Conservation (phyloP, 2,113 vertebrate species). For the Antechinus flavipes region DNA sequence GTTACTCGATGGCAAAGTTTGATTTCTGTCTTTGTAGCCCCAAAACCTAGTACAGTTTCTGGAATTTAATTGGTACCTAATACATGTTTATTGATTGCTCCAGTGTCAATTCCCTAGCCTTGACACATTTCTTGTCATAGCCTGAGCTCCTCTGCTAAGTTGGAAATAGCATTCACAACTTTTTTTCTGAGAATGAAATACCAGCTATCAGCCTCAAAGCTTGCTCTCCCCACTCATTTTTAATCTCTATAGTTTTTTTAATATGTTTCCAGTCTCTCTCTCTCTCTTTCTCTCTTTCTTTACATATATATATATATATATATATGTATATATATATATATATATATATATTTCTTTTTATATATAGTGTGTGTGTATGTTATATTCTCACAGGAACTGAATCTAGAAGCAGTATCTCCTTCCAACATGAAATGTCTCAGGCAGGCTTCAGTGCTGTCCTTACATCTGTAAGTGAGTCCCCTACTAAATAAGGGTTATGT, state of each 20-base stretch:
- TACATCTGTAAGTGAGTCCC: slow-evolving; percentile 62
- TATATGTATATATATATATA: too few species aligned
- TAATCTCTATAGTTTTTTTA: not conserved
- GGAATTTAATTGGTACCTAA: not conserved
- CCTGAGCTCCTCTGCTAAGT: not conserved
- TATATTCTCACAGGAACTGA: slow-evolving; percentile 76
- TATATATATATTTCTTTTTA: too few species aligned
- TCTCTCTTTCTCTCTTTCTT: too few species aligned
- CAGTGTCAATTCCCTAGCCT: not conserved
- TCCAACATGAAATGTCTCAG: slow-evolving; percentile 84
- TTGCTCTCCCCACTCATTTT: not conserved
- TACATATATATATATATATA: too few species aligned
- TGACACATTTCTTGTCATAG: not conserved
- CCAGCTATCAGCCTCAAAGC: not conserved
- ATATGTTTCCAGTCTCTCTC: too few species aligned
- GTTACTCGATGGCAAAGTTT: not conserved
- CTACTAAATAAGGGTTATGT: not conserved
- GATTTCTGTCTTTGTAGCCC: not conserved
- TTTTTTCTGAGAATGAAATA: not conserved
- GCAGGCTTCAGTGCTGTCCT: slow-evolving; percentile 82
- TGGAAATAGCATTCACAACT: not conserved
- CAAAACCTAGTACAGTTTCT: not conserved
- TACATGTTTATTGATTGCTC: not conserved
- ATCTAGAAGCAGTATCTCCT: slow-evolving; percentile 67
- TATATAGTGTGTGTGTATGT: not conserved